Conservation (phyloP, 2,888 invertebrate genomes). For the Mythimna loreyi region DNA sequence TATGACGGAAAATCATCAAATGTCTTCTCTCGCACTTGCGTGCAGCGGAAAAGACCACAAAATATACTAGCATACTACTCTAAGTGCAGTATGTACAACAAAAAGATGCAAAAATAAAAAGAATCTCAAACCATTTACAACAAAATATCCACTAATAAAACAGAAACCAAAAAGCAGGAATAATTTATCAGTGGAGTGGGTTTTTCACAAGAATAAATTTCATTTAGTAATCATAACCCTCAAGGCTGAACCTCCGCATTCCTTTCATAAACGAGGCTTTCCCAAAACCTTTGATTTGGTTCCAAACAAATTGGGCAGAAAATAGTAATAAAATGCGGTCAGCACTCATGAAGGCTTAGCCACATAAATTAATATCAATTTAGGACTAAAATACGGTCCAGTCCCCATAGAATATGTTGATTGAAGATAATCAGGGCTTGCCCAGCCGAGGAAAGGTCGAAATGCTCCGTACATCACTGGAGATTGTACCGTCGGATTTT, state of each 20-base stretch:
- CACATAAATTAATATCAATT: conserved; percentile 65
- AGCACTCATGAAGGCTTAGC: conserved; percentile 34
- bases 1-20: no score
- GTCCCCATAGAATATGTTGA: conserved; percentile 61
- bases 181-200: not conserved
- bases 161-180: not conserved
- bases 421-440: conserved; percentile 61
- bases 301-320: conserved; percentile 25
- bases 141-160: not conserved
- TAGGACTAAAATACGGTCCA: conserved; percentile 55
- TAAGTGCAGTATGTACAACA: not conserved
- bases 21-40: no score
- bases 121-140: not conserved
- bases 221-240: not conserved
- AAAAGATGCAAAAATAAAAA: not conserved
- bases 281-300: conserved; percentile 25
- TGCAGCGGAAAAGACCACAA: no score
- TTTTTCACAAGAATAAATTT: not conserved
- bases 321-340: conserved; percentile 45
- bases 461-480: conserved; percentile 14
- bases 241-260: not conserved
- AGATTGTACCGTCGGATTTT: conserved; percentile 31
- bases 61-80: not conserved
- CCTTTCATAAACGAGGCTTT: not conserved
- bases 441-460: conserved; percentile 45